Base-by-base conservation (phyloP, 2,888 invertebrate species). In the Diadromus collaris region DNA sequence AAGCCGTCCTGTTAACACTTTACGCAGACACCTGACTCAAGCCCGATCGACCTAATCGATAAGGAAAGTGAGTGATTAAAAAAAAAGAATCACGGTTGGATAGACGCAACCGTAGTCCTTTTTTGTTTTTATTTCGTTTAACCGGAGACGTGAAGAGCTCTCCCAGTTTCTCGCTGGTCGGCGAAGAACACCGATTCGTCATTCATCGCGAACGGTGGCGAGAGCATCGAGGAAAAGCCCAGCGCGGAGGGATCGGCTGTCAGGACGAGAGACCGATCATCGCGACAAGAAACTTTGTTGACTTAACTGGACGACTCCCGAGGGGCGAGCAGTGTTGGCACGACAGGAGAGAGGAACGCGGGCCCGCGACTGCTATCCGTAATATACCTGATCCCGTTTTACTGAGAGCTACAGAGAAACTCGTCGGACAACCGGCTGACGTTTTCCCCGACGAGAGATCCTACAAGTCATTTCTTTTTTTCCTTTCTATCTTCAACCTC, bases 201-300 rank as follows among this genome's bases (percentile, higher is more conserved):
- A 74, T 76, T 74, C 67, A 60, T 74, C 56, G 73, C 46, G 44
- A 27, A 48, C n/a, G 32, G 4, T 61, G 19, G 46, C 16, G 24
- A 65, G 38, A 19, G n/a, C 16, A 27, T 24, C 0, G 48, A 54
- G 54, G 27, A 16, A 34, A 60, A 56, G 69, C n/a, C 41, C 21
- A n/a, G 29, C 60, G 19, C 51, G 58, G 61, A 65, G 69, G 76
- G 71, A 78, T 81, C 44, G 68, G 64, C 81, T 76, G 78, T 81
- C 76, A 44, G 21, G 27, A 51, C 44, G 77, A 46, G 78, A 79
- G 79, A 81, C 61, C 69, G 77, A 81, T 81, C 79, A 67, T 61
- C 74, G 61, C n/a, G 63, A 38, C 61, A 51, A 63, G 54, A 67
- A 78, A 78, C 67, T 81, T 78, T 69, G 60, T 77, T 70, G 72